Evolutionary conservation across 2,113 vertebrate species (phyloP).

Genomic region (Protobothrops mucrosquamatus): DNA sequence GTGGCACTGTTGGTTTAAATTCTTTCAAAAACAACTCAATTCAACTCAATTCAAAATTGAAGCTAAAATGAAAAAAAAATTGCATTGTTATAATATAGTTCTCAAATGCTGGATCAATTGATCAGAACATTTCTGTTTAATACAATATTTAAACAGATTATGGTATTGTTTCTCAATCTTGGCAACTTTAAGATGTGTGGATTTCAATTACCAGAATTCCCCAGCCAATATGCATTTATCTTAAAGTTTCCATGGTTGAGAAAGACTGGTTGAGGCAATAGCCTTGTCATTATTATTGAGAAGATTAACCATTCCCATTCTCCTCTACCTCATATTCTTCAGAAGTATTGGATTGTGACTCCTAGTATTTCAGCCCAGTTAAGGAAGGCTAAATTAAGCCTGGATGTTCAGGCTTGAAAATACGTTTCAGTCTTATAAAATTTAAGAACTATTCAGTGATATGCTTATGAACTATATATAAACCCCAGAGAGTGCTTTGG

Average conservation of each 20-base stretch:
- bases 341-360: background rate
- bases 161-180: background rate
- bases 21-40: background rate
- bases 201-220: background rate
- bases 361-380: background rate
- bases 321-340: background rate
- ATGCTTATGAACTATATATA: background rate
- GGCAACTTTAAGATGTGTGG: background rate
- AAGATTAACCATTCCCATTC: background rate
- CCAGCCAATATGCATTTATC: background rate
- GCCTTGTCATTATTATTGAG: background rate
- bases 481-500: background rate
- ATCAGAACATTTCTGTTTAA: background rate
- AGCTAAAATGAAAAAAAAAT: background rate
- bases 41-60: background rate
- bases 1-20: conserved; percentile 1
- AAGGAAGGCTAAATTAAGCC: background rate
- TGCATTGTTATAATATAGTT: background rate
- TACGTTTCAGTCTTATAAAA: background rate
- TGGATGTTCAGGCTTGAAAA: background rate
- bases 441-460: background rate
- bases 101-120: background rate
- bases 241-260: background rate
- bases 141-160: background rate
- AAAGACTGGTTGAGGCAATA: background rate